A percentile compares a stretch with the other conserved stretches of the same genome.
Conservation (phyloP, 2,888 invertebrate species). For the Machimus atricapillus region DNA sequence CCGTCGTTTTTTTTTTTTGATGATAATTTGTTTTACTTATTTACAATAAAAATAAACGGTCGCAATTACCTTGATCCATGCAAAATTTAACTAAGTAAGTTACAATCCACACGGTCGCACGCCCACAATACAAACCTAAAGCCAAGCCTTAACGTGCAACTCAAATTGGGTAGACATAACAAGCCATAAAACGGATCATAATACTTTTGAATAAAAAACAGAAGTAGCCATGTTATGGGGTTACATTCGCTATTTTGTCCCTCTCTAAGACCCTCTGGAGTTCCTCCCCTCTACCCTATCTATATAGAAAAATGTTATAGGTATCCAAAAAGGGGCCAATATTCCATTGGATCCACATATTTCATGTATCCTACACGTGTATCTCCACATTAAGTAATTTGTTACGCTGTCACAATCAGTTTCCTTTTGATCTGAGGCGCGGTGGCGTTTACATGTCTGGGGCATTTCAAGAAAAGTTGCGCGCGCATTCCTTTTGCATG, state of each 20-base stretch:
- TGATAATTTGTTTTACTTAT: no score
- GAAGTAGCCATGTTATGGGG: not conserved
- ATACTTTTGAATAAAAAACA: not conserved
- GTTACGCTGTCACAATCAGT: constrained; percentile 30
- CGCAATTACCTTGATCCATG: not conserved
- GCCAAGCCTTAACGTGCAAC: not conserved
- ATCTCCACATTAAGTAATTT: constrained; percentile 24
- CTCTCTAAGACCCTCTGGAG: not conserved
- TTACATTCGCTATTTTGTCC: not conserved
- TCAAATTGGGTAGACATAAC: not conserved
- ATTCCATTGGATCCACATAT: not conserved
- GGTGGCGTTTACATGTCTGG: constrained; percentile 31
- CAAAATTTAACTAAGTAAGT: no score
- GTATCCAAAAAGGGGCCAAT: not conserved
- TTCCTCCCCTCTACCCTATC: no score
- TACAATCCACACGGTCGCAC: not conserved
- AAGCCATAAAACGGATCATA: not conserved
- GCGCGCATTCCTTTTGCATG: constrained; percentile 22
- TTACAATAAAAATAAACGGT: not conserved
- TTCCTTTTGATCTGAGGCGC: constrained; percentile 33
- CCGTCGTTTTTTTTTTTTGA: no score
- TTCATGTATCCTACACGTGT: constrained; percentile 26
- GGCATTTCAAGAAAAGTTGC: constrained; percentile 12
- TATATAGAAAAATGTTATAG: not conserved
- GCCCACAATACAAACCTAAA: not conserved